These are phyloP conservation scores for Ceratosolen solmsi DNA, from an alignment of 1,140 invertebrate genomes.

Conservation along the genomic window DNA sequence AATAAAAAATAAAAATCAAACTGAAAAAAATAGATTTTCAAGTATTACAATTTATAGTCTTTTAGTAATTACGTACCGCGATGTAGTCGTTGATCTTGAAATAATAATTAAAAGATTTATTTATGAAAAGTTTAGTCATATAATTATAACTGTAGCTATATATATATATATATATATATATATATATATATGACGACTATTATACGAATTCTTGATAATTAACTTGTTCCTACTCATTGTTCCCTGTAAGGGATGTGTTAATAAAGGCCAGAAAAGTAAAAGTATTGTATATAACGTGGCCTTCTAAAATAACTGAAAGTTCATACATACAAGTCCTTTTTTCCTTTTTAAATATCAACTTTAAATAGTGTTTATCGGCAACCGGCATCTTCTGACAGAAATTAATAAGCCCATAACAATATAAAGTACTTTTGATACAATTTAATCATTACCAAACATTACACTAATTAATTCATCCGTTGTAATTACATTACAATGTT, in stretches of 20 bases:
- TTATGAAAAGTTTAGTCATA: neutral
- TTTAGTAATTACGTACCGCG: neutral
- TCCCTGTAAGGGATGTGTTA: neutral
- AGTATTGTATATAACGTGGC: neutral
- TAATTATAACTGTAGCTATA: neutral
- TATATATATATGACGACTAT: neutral
- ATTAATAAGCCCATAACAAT: too few species aligned
- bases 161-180: neutral
- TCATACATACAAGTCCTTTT: too few species aligned
- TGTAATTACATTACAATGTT: too few species aligned
- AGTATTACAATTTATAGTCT: neutral
- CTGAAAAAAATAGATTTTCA: neutral
- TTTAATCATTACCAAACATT: too few species aligned
- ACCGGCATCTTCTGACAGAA: too few species aligned
- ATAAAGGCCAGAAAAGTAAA: neutral
- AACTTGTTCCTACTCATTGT: conserved; percentile 18
- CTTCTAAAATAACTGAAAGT: too few species aligned
- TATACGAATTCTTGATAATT: conserved; percentile 36
- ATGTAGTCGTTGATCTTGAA: conserved; percentile 17
- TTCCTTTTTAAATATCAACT: too few species aligned
- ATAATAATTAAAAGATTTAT: too few species aligned
- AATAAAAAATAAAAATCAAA: neutral
- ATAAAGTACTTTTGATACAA: too few species aligned
- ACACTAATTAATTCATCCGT: too few species aligned
- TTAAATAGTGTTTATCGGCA: too few species aligned